Base-by-base conservation (phyloP, 1,140 invertebrate genomes). In the Sinonovacula constricta region DNA sequence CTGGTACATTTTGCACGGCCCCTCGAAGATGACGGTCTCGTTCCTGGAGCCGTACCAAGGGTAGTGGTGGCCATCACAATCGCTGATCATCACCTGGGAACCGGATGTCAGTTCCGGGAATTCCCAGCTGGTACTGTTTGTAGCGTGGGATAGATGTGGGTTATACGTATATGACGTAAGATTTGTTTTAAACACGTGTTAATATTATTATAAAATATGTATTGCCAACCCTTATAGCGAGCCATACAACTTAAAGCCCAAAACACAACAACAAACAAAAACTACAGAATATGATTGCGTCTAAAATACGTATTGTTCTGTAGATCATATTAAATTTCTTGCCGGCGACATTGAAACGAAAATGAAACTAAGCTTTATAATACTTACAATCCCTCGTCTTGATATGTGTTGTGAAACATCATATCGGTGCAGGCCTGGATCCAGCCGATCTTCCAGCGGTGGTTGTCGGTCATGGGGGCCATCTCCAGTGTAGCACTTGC, bases 81-180 rank as follows among this genome's bases (percentile, higher is more conserved):
- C 91, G 63, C 88, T 91, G 14, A 91, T 90, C 90, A 91, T 91
- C 26, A 76, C 72, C 75, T 90, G 90, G 53, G 89, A 85, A 66
- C 88, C 88, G 28, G 85, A 86, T 22, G 82, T 89, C 53, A 91
- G 70, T 74, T 91, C 89, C 30, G 90, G 91, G 81, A 91, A 91
- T 81, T 91, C 90, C 91, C 91, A 91, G 72, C 89, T 90, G 45
- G 91, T 90, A 65, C 90, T 91, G n/a, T n/a, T n/a, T n/a, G n/a
- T n/a, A n/a, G n/a, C n/a, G n/a, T n/a, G n/a, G n/a, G n/a, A n/a
- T n/a, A n/a, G n/a, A n/a, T n/a, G n/a, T n/a, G n/a, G n/a, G n/a
- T n/a, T n/a, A n/a, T n/a, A n/a, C n/a, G n/a, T n/a, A n/a, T n/a
- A n/a, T n/a, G n/a, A n/a, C n/a, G n/a, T n/a, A n/a, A n/a, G n/a